Evolutionary conservation across 2,797 vertebrate species (phyloP), one percentile per base, ranked within the genome.

Genomic region (Pseudochaenichthys georgianus): DNA sequence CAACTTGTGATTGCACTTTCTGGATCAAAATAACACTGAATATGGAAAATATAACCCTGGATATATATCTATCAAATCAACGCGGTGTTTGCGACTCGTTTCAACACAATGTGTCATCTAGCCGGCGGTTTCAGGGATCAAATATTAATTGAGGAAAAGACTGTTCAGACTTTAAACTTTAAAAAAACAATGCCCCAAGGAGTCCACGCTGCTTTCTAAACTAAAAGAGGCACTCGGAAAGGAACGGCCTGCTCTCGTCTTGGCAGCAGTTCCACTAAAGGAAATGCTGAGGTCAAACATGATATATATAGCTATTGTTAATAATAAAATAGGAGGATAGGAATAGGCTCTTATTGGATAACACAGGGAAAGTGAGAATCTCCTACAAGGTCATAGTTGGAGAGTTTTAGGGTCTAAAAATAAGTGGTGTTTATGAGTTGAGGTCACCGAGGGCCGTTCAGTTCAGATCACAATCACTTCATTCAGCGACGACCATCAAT

Each of bases 401-500:
- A 69, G 38, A 58, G 50, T 62, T 67, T 64, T 16, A 57, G 5
- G n/a, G 46, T 21, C 48, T 85, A 80, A 81, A 86, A 87, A 87
- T 78, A 76, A 52, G 5, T 0, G 5, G 16, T 13, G 54, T 62
- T 13, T 38, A 55, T 61, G 31, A 51, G 61, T 17, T 45, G 60
- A 73, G 23, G 13, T 31, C 16, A 83, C 75, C 65, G 84, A 76
- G 72, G 58, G 75, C 71, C 72, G 83, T 89, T 90, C 82, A 89
- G 61, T 70, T 80, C 54, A 73, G 75, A 82, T 88, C 84, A 91
- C 91, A 90, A 90, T 87, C 81, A 19, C 80, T 82, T 84, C 86
- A 88, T 93, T 93, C 87, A 91, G 75, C 64, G 45, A 28, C 79
- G 28, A 45, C 80, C 71, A 90, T 91, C 89, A 92, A 93, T 87